Conservation (phyloP, 2,888 invertebrate genomes). For the Lissonota sp. region DNA sequence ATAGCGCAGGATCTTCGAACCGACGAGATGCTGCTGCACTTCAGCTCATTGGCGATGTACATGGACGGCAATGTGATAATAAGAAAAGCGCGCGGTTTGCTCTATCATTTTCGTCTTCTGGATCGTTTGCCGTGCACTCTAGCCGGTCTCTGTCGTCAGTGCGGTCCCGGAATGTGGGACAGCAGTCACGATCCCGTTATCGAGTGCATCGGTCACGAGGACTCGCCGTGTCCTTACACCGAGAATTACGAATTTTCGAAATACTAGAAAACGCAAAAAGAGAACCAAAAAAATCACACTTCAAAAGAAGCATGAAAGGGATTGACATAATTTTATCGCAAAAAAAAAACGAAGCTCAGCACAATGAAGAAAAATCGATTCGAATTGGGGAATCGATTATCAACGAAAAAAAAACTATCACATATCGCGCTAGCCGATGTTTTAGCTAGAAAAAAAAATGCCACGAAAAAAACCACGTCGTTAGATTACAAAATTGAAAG, state of each 20-base stretch:
- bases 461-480: constrained; percentile 13
- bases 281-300: constrained; percentile 39
- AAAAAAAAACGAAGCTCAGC: constrained; percentile 42
- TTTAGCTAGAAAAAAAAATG: constrained; percentile 50
- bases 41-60: constrained; percentile 98
- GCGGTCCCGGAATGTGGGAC: constrained; percentile 98
- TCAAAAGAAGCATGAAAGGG: constrained; percentile 16
- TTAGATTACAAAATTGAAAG: constrained; percentile 54
- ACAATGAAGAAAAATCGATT: constrained; percentile 37
- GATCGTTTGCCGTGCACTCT: constrained; percentile 95
- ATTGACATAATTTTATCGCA: constrained; percentile 62
- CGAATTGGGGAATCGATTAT: constrained; percentile 40
- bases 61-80: constrained; percentile 97
- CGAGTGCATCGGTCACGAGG: constrained; percentile 91
- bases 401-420: constrained; percentile 63
- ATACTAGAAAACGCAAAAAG: constrained; percentile 51
- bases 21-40: constrained; percentile 97
- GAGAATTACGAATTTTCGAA: constrained; percentile 75
- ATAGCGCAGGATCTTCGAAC: constrained; percentile 96
- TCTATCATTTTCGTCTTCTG: constrained; percentile 95
- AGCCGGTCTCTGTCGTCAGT: constrained; percentile 93
- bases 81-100: constrained; percentile 95
- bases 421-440: constrained; percentile 71
- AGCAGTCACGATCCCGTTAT: constrained; percentile 95
- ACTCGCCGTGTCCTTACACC: constrained; percentile 85